These are phyloP conservation scores for Crypturellus undulatus DNA, from an alignment of 2,113 vertebrate species.

Conservation along the genomic window DNA sequence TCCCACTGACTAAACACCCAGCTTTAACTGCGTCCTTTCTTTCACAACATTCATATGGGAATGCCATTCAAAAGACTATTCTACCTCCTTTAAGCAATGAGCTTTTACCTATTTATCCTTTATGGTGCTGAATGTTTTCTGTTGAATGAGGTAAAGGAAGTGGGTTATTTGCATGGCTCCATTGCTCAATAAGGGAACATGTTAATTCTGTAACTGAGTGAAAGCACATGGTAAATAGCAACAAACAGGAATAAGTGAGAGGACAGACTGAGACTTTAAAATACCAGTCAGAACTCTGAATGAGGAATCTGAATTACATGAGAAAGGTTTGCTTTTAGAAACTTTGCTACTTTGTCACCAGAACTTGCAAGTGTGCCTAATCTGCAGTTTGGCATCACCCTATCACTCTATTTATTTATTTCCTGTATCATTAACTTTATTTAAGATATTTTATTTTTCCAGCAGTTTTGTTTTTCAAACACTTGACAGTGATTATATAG, in stretches of 20 bases:
- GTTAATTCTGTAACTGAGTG: neutral
- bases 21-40: neutral
- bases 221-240: neutral
- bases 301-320: neutral
- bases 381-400: neutral
- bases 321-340: neutral
- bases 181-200: neutral
- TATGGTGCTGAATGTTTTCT: neutral
- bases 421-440: neutral
- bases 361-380: neutral
- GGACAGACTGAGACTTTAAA: neutral
- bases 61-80: neutral
- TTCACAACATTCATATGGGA: neutral
- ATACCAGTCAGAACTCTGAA: neutral
- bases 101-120: neutral
- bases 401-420: neutral
- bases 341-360: neutral
- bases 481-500: neutral
- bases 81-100: no score
- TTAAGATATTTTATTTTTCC: neutral
- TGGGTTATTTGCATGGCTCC: neutral
- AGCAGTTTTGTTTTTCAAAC: neutral
- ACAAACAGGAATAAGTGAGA: neutral
- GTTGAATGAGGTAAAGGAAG: neutral
- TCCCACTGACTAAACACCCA: neutral